phyloP scores from a whole-genome alignment of 2,113 vertebrate genomes.

The Spizaetus ornatus region DNA sequence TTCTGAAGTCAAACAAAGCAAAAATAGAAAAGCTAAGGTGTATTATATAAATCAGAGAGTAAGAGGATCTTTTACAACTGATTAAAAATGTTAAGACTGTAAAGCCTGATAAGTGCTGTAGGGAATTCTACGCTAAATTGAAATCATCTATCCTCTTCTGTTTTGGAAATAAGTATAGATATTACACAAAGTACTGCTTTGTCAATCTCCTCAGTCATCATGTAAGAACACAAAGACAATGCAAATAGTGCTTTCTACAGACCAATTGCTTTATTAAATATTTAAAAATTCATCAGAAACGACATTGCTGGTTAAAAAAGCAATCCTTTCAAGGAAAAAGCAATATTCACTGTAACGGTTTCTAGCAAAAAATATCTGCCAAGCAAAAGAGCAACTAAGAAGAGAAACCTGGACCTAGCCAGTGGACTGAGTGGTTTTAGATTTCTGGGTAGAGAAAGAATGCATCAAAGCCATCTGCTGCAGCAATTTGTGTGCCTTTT shows the following conservation, averaged over 20 bases:
- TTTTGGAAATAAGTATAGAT: slow-evolving; percentile 19
- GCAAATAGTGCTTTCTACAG: neutral
- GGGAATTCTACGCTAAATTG: slow-evolving; percentile 8
- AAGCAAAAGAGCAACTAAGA: neutral
- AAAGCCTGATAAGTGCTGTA: slow-evolving; percentile 16
- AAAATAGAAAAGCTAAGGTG: slow-evolving; percentile 24
- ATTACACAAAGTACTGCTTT: neutral
- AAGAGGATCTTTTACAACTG: slow-evolving; percentile 28
- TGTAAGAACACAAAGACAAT: neutral
- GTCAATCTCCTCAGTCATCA: neutral
- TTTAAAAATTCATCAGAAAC: slow-evolving; percentile 12
- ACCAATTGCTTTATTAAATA: slow-evolving; percentile 6
- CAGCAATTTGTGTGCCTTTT: neutral
- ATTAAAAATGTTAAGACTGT: slow-evolving; percentile 32
- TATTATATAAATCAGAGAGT: slow-evolving; percentile 28
- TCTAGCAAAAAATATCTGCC: neutral
- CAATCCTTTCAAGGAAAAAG: neutral
- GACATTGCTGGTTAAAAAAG: neutral
- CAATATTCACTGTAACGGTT: neutral
- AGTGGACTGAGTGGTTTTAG: neutral
- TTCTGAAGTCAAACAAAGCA: slow-evolving; percentile 14
- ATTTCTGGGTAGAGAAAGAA: neutral
- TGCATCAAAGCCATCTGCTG: neutral
- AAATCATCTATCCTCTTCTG: slow-evolving; percentile 9
- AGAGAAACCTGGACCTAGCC: neutral